Conservation (phyloP, 2,888 invertebrate species). For the Temnothorax unifasciatus region DNA sequence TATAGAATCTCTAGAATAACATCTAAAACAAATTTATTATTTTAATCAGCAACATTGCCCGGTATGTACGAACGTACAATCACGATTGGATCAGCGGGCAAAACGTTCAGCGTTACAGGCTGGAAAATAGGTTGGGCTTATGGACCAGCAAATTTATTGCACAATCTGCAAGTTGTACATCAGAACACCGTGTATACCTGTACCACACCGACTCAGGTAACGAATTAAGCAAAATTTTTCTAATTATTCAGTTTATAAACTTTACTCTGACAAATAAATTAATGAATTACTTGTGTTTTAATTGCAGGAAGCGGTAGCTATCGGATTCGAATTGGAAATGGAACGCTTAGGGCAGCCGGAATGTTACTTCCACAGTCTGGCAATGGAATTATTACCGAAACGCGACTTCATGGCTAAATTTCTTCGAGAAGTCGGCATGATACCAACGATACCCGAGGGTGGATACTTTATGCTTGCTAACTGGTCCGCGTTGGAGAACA, state of each 20-base stretch:
- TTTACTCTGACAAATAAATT: conserved; percentile 24
- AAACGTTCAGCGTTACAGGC: conserved; percentile 99
- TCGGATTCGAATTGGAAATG: conserved; percentile 95
- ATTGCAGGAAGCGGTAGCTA: conserved; percentile 95
- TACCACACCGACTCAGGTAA: conserved; percentile 94
- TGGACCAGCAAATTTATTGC: conserved; percentile 93
- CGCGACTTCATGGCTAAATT: conserved; percentile 93
- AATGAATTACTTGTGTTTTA: conserved; percentile 7
- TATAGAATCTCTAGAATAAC: neutral
- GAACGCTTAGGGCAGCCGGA: conserved; percentile 90
- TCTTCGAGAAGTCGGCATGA: conserved; percentile 93
- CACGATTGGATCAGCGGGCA: conserved; percentile 98
- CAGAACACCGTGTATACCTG: conserved; percentile 98
- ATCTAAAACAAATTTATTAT: conserved; percentile 41
- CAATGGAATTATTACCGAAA: conserved; percentile 92
- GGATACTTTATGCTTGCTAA: conserved; percentile 99
- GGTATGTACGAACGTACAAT: conserved; percentile 99
- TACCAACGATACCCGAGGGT: conserved; percentile 97
- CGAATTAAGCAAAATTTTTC: neutral
- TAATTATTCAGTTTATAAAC: neutral
- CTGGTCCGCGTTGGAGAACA: conserved; percentile 92
- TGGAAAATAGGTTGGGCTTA: conserved; percentile 99
- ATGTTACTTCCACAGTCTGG: conserved; percentile 93
- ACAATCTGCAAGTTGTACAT: conserved; percentile 95
- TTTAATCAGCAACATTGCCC: conserved; percentile 92